Evolutionary conservation across 2,888 invertebrate species (phyloP), one percentile per base, ranked within the genome.

Genomic region (Eurois occulta): DNA sequence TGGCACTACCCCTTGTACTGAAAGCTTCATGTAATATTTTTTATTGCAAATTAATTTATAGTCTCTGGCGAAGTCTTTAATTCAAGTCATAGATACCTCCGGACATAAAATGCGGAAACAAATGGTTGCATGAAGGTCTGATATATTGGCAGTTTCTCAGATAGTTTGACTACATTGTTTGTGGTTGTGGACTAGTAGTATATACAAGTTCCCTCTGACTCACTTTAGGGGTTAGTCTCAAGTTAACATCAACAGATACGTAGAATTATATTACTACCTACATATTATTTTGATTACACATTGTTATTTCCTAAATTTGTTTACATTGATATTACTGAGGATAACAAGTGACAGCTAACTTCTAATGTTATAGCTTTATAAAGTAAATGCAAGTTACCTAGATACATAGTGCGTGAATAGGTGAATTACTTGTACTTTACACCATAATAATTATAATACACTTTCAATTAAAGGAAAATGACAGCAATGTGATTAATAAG

Each of bases 361-460:
- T 65, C 66, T 86, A 73, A 55, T 35, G 24, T 52, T 48, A 66
- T 85, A 80, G 18, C 55, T 55, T 72, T 69, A 81, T 28, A 74
- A 73, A 84, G 60, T 86, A 85, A 85, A 85, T 85, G 86, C 84
- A 78, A 52, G 68, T 65, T 43, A 18, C 21, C 60, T 77, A 62
- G 21, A 84, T 68, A 81, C 21, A 72, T 41, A 46, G 72, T 76
- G 85, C 58, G 60, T 64, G 2, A 68, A 68, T 13, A 55, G 38
- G 32, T 73, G 18, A 38, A 55, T 64, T 48, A 66, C n/a, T 70
- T 55, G 41, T 41, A 66, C 24, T 62, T 70, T 65, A 64, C 35
- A 52, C 55, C 41, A 41, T 41, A 60, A 41, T 41, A 60, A 28
- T 58, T 58, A 48, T n/a, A 60, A 65, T 62, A n/a, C 68, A 55